These are phyloP conservation scores for Plumapathes pennacea DNA, from an alignment of 92 coral and sea anemone species.

Conservation along the genomic window DNA sequence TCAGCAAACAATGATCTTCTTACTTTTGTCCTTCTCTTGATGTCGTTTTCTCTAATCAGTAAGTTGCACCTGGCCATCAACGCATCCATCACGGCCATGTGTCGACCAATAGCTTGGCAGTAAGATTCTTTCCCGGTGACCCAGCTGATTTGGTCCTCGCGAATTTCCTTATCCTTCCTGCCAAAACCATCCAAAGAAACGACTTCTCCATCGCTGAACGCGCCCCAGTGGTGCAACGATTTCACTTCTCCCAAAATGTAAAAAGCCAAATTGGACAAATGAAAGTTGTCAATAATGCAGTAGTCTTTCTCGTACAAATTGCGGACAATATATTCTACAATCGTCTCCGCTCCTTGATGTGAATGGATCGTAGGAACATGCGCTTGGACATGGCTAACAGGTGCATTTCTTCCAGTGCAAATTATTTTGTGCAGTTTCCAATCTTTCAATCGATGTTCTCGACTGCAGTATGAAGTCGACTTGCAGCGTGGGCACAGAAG, in stretches of 20 bases:
- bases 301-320: constrained; percentile 47
- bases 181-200: constrained; percentile 61
- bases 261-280: constrained; percentile 53
- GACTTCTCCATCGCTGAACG: constrained; percentile 78
- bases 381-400: no score
- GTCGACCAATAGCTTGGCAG: constrained; percentile 47
- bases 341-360: no score
- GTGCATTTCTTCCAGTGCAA: constrained; percentile 3
- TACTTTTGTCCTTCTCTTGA: constrained; percentile 64
- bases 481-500: constrained; percentile 18
- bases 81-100: constrained; percentile 72
- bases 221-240: constrained; percentile 48
- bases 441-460: constrained; percentile 21
- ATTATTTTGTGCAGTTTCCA: constrained; percentile 7
- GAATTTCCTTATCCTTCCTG: constrained; percentile 56
- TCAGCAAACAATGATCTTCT: no score
- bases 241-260: constrained; percentile 72
- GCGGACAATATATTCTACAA: constrained; percentile 42
- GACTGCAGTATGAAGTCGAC: constrained; percentile 15
- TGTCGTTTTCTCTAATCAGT: constrained; percentile 55
- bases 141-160: constrained; percentile 94
- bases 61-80: constrained; percentile 55
- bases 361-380: not conserved
- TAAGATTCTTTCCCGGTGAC: constrained; percentile 59
- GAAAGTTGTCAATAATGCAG: constrained; percentile 79